Conservation (phyloP, 2,797 vertebrate species). For the Myotis myotis region DNA sequence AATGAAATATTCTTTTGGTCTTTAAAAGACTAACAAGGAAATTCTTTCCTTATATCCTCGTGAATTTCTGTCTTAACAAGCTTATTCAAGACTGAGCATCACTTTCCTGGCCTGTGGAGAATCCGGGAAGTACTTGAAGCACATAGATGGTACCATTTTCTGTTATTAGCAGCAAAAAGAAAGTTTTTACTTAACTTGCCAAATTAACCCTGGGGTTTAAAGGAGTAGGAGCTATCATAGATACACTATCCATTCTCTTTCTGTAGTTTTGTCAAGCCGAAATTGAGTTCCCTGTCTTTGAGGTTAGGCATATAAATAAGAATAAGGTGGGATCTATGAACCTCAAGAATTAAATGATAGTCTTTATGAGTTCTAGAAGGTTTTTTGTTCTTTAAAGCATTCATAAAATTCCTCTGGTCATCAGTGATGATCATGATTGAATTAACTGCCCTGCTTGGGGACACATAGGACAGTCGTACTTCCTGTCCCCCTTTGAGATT, state of each 20-base stretch:
- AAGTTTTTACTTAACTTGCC: background rate
- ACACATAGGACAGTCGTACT: background rate
- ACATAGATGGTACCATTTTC: background rate
- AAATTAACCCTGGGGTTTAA: background rate
- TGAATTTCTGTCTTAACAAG: background rate
- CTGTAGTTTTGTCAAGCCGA: background rate
- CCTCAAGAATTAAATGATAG: background rate
- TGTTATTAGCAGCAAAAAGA: background rate
- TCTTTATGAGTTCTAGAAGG: background rate
- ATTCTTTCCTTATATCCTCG: background rate
- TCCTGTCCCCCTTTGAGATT: background rate
- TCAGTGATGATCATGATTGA: background rate
- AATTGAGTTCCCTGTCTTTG: background rate
- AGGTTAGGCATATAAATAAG: background rate
- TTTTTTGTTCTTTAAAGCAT: background rate
- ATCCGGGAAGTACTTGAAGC: background rate
- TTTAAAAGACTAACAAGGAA: background rate
- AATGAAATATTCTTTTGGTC: background rate
- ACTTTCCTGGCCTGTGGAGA: background rate
- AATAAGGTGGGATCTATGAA: background rate
- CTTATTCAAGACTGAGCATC: background rate
- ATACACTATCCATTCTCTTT: background rate
- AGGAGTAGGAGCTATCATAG: background rate
- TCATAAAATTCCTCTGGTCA: background rate
- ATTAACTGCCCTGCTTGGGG: background rate